Base-by-base conservation (phyloP, 2,797 vertebrate genomes). In the Oryzias sinensis region DNA sequence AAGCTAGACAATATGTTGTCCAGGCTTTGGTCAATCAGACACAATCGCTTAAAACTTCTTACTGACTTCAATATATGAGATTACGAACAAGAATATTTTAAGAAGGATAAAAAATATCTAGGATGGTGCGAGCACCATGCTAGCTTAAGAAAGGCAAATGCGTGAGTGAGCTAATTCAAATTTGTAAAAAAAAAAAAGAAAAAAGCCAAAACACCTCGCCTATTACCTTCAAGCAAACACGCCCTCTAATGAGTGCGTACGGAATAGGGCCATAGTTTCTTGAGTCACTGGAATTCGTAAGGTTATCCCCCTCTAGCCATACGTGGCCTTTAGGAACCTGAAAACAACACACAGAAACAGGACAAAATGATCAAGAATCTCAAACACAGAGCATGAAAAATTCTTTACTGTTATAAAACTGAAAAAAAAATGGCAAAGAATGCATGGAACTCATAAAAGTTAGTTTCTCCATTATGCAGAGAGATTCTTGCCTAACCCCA, bases 251-350 rank as follows among this genome's bases (percentile, higher is more conserved):
- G 68, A 99, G 88, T 62, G 93, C 97, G 0, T 98, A 99, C 22
- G 97, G 97, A 90, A 99, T 76, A 72, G 97, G 94, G 72, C 97
- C 97, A 6, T 98, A 99, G 84, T 66, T 94, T 81, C 96, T 94
- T 54, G 96, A 98, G 86, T 99, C 97, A 68, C 93, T 93, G 76
- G 97, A 99, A 86, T 98, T 98, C 87, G 90, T 91, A 72, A 95
- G 92, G 88, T 98, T 99, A 87, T 99, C 97, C 62, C 97, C 97
- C 93, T 99, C 96, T 72, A 99, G 89, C 97, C 97, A 99, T 71
- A 98, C 93, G 4, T 99, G 96, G 79, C 97, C 97, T 88, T 89
- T 94, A 70, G 97, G 97, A 72, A 99, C 96, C 97, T 99, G 60
- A 64, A 88, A 69, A 77, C 52, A 76, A 70, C 22, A 67, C 51